Evolutionary conservation across 2,113 vertebrate species (phyloP).

Genomic region (Eonycteris spelaea): DNA sequence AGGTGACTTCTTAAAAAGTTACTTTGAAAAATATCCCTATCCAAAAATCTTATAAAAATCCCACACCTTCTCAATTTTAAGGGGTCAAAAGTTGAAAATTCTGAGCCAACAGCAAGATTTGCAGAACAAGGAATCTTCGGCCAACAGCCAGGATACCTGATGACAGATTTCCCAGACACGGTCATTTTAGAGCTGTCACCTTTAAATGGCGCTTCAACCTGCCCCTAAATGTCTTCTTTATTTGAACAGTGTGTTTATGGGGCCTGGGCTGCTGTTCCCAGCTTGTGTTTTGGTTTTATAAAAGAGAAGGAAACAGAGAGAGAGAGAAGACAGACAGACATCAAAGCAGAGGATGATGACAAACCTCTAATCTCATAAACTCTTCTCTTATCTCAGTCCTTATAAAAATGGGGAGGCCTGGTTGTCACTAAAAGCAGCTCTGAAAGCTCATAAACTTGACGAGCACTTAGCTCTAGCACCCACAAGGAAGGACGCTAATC

Average conservation of each 20-base stretch:
- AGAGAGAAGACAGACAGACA: background rate
- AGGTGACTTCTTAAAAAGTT: background rate
- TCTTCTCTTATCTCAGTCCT: slow-evolving; percentile 65
- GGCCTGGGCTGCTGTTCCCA: slow-evolving; percentile 14
- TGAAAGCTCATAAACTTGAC: slow-evolving; percentile 71
- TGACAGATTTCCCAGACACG: background rate
- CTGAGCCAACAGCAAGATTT: slow-evolving; percentile 3
- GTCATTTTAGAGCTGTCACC: background rate
- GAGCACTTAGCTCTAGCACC: slow-evolving; percentile 53
- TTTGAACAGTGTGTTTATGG: slow-evolving; percentile 65
- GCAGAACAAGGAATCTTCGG: slow-evolving; percentile 28
- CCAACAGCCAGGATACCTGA: background rate
- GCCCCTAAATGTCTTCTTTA: slow-evolving; percentile 59
- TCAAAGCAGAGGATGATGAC: slow-evolving; percentile 41
- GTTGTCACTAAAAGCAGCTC: slow-evolving; percentile 43
- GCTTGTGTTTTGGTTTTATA: background rate
- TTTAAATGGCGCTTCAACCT: slow-evolving; percentile 10
- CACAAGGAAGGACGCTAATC: slow-evolving; percentile 45
- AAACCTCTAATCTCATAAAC: slow-evolving; percentile 66
- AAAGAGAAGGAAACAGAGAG: slow-evolving; percentile 30
- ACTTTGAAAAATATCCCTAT: background rate
- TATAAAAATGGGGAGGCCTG: slow-evolving; percentile 42
- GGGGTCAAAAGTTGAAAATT: slow-evolving; percentile 59
- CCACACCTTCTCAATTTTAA: slow-evolving; percentile 36
- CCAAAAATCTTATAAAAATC: background rate